Base-by-base conservation (phyloP, 1,140 invertebrate genomes). In the Solenopsis invicta region DNA sequence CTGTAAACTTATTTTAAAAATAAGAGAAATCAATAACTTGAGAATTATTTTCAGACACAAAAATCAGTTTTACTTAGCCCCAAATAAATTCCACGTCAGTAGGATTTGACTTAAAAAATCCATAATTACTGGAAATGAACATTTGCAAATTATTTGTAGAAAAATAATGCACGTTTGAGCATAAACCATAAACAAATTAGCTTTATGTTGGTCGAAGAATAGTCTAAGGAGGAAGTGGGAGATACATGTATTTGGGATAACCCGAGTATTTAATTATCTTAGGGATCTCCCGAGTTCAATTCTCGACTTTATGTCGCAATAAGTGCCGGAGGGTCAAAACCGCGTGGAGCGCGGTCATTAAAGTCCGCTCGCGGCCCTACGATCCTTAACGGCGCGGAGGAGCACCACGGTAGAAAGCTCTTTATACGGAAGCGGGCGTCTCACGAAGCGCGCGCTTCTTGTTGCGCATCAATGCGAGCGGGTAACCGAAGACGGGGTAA, bases 401-500 rank as follows among this genome's bases (percentile, higher is more conserved):
- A 37, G 34, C 54, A 56, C 59, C 24, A 50, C n/a, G n/a, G 45
- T 45, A 48, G 45, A 67, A 34, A 48, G 37, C 80, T 48, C 69
- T 45, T 82, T 74, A 74, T 74, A 82, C 12, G 52, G 67, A 24
- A 82, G 41, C 50, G 21, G 77, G 21, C 80, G 59, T 82, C 67
- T 74, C 34, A 72, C 61, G 72, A 29, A 29, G 29, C 29, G 18
- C 41, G 77, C 62, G 78, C 52, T 82, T 72, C 78, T 82, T 72
- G 80, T 82, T 48, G 67, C 80, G 80, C 45, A 80, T 59, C 59
- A 59, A 74, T 59, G 82, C 64, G 52, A 78, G 24, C 66, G 89
- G 87, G 94, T 94, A 94, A 94, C 93, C 93, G 89, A 93, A 93
- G 88, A 92, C 90, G 91, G 90, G 92, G 90, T 93, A 93, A 94